These are phyloP conservation scores for Heteromurus nitidus DNA, from an alignment of 2,888 invertebrate genomes.

Conservation along the genomic window DNA sequence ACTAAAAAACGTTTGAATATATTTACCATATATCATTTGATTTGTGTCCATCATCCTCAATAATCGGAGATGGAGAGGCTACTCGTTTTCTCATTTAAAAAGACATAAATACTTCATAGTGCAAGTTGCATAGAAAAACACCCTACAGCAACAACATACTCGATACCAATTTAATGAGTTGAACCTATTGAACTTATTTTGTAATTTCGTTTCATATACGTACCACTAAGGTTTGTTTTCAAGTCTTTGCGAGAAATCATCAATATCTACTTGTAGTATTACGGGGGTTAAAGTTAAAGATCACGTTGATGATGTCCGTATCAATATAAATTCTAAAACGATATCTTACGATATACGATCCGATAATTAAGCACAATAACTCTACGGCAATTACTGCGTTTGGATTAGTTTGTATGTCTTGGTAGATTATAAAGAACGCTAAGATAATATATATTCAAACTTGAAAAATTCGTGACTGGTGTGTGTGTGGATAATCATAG, in stretches of 20 bases:
- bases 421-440: conserved; percentile 49
- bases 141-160: conserved; percentile 48
- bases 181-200: conserved; percentile 57
- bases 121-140: conserved; percentile 58
- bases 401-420: conserved; percentile 51
- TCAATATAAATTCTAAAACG: conserved; percentile 55
- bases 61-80: conserved; percentile 21
- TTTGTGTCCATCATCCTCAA: conserved; percentile 6
- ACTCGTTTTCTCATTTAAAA: conserved; percentile 42
- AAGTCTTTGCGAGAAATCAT: conserved; percentile 63
- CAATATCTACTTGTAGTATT: conserved; percentile 46
- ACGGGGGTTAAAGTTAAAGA: conserved; percentile 62
- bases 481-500: background rate
- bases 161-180: conserved; percentile 46
- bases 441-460: conserved; percentile 45
- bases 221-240: conserved; percentile 62
- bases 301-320: conserved; percentile 54
- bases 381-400: conserved; percentile 48
- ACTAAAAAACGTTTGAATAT: conserved; percentile 35
- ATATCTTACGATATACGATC: conserved; percentile 56
- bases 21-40: background rate
- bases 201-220: conserved; percentile 34
- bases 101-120: conserved; percentile 47
- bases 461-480: conserved; percentile 26
- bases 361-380: conserved; percentile 59